These are phyloP conservation scores for Brachionus asplanchnoidis DNA, from an alignment of 1,140 invertebrate species.

Conservation along the genomic window DNA sequence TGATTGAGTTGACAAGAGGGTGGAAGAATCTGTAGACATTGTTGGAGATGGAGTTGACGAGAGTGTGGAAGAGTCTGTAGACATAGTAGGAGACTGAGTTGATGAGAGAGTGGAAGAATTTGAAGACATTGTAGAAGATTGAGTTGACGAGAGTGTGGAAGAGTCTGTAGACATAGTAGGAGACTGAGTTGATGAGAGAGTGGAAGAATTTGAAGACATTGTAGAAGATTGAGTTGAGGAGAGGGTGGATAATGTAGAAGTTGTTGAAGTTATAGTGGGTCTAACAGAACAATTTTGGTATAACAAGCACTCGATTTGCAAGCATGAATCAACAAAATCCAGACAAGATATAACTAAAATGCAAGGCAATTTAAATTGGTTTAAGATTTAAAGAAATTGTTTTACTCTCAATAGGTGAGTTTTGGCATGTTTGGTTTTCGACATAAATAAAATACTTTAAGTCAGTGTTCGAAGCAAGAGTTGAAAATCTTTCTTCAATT, in stretches of 20 bases:
- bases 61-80: background rate
- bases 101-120: background rate
- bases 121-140: background rate
- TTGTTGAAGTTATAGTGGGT: background rate
- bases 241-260: background rate
- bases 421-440: background rate
- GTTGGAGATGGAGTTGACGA: background rate
- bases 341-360: background rate
- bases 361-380: background rate
- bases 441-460: background rate
- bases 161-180: background rate
- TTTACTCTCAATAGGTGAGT: background rate
- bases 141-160: background rate
- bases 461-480: background rate
- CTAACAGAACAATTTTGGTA: background rate
- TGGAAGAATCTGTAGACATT: too few relatives aligned
- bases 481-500: background rate
- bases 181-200: background rate
- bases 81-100: background rate
- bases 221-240: background rate
- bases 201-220: background rate
- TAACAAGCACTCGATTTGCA: background rate
- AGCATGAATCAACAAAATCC: background rate
- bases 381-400: background rate
- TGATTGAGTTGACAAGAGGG: too few relatives aligned